phyloP scores from a whole-genome alignment of 1,140 invertebrate species.

The Tetragnatha versicolor region DNA sequence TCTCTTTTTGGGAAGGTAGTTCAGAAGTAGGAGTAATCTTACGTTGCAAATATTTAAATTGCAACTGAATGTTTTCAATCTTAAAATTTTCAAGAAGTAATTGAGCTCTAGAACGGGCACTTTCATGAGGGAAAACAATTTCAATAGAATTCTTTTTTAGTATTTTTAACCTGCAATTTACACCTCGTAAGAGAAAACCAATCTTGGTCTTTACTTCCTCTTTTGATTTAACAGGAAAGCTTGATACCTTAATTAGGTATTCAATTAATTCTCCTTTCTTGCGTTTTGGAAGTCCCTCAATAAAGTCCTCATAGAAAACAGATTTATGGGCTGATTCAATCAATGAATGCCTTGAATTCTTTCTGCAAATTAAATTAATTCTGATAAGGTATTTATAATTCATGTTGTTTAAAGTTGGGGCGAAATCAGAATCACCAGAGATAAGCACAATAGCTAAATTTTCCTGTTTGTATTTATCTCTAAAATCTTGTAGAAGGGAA shows the following conservation, averaged over 20 bases:
- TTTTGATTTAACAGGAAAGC: constrained; percentile 12
- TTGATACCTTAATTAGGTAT: constrained; percentile 27
- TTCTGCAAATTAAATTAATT: constrained; percentile 48
- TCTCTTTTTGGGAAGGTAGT: background rate
- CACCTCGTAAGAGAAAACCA: background rate
- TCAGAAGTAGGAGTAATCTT: background rate
- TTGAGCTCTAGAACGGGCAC: constrained; percentile 9
- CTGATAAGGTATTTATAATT: constrained; percentile 39
- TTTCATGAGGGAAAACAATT: constrained; percentile 5
- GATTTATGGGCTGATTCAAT: constrained; percentile 17
- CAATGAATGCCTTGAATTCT: constrained; percentile 25
- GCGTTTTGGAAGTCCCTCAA: constrained; percentile 17
- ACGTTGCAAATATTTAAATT: background rate
- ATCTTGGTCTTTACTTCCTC: constrained; percentile 21
- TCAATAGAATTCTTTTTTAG: background rate
- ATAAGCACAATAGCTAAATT: constrained; percentile 51
- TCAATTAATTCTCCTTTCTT: background rate
- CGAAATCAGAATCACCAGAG: constrained; percentile 58
- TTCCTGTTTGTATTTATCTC: background rate
- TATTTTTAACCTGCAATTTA: constrained; percentile 20
- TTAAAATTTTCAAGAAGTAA: background rate
- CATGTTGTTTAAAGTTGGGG: constrained; percentile 43
- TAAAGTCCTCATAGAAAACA: constrained; percentile 46
- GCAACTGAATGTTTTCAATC: background rate
- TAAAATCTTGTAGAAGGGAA: constrained; percentile 51